Base-by-base conservation (phyloP, 2,888 invertebrate species). In the Sinopyrophorus schimmeli region DNA sequence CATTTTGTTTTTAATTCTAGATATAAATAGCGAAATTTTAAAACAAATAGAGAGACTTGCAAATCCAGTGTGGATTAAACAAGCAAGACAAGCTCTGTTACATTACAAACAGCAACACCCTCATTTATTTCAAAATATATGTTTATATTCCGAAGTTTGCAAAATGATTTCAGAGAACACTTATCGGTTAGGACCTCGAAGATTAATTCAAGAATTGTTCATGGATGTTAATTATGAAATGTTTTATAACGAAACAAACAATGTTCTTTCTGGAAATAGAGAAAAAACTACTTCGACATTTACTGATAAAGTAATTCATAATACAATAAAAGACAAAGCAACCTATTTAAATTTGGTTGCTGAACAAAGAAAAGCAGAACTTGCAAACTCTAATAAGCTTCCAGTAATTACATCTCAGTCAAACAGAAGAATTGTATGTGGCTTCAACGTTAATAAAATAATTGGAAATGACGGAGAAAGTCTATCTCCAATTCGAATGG, bases 151-250 rank as follows among this genome's bases (percentile, higher is more conserved):
- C 0, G 96, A 97, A 72, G 86, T 94, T 7, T 87, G 90, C 69
- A 83, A 83, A 53, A 77, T 90, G 44, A 76, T 96, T 43, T 83
- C 89, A 0, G 80, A 83, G 40, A 87, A 86, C 69, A 86, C 87
- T 27, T 94, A 92, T 73, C 83, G 92, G 66, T 77, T 94, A 66
- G 81, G 83, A 52, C 86, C 92, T 2, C 80, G 96, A 6, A 81
- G 93, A 43, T 92, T 95, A 72, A 77, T 97, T 17, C 96, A 97
- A 71, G 97, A 97, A 72, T 77, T 97, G 21, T 97, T 97, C 73
- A 79, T 92, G 37, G 96, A 96, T 67, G 79, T 90, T 14, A 78
- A 80, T 64, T 92, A 89, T 68, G 84, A 86, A 34, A 78, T 77
- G 55, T 80, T 85, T 59, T 72, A 75, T 28, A 61, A 63, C 14